Base-by-base conservation (phyloP, 1,140 invertebrate species). In the Drosophila ohnishii region DNA sequence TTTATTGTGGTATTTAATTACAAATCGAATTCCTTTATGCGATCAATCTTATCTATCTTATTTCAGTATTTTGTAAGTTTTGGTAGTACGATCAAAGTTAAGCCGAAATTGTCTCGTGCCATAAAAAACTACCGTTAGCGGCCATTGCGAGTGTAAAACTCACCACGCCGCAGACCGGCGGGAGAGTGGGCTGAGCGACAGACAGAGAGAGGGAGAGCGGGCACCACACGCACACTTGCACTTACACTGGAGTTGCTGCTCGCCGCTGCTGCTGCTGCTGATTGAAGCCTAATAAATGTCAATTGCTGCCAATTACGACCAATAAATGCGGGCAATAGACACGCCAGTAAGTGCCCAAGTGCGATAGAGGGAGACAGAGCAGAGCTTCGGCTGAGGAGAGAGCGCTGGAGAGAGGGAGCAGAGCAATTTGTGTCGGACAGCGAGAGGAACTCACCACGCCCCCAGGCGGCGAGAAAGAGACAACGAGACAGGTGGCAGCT, bases 241-340 rank as follows among this genome's bases (percentile, higher is more conserved):
- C 16, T 28, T 32, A 34, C 35, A 35, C 35, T 39, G 30, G n/a
- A 45, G 50, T 45, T 14, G 48, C 5, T 34, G 50, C 16, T 14
- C 10, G 48, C 14, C 28, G 45, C 14, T 48, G 45, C 45, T 47
- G 44, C 44, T 47, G 47, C 44, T 47, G 67, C 58, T 88, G 78
- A 89, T 90, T 85, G 84, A 85, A 90, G 82, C 70, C 84, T 90
- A 90, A 90, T 90, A 82, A 90, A 90, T 90, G 85, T 90, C 89
- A 90, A 90, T 90, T 86, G 89, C 81, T 83, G 86, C 80, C 85
- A 90, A 90, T 90, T 90, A 90, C 73, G 71, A 90, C 85, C 89
- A 90, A 90, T 90, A 90, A 90, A 86, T 90, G 88, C 67, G 72
- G 77, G 80, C 87, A 83, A 82, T 87, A 83, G 69, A 70, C 47